Evolutionary conservation across 2,797 vertebrate species (phyloP), one percentile per base, ranked within the genome.

Genomic region (Rhynchonycteris naso): DNA sequence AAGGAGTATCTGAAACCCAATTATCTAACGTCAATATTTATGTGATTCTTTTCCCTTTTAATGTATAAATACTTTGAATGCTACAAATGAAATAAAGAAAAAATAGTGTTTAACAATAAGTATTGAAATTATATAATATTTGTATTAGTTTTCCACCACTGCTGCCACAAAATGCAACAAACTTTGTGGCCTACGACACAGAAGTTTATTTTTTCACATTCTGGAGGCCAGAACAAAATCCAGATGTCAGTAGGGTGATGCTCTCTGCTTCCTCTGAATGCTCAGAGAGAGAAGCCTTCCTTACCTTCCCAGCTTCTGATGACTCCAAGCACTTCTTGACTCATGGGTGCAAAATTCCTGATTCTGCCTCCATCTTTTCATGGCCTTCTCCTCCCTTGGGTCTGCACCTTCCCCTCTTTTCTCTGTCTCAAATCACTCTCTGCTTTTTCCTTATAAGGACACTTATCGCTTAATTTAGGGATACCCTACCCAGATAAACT

Each of bases 31-130:
- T n/a, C 33, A 88, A 66, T 75, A 90, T 65, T 90, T 59, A 71
- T 58, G 19, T 88, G 35, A 54, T 0, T 24, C 22, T 92, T 74
- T 85, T 22, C 72, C 54, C 30, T 59, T 85, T 89, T 75, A 91
- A 90, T 30, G 9, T 63, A 43, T 61, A 74, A 83, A 50, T 75
- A 50, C 33, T 94, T 94, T 50, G 69, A 91, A 61, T 87, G 50
- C 56, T 80, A 95, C 19, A 76, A 82, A 86, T 66, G 21, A 16
- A 86, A 90, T 88, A 68, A 66, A 86, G 54, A 80, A 91, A 92
- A 82, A 78, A 89, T 33, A 33, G 5, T 82, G 74, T 75, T 93
- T 61, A 94, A 59, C 19, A 75, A 14, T 58, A 88, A 38, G 52
- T 19, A 75, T 26, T 68, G 72, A 94, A 59, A 81, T 88, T 52